Evolutionary conservation across 2,888 invertebrate species (phyloP), one percentile per base, ranked within the genome.

Genomic region (Leptopilina myrica): DNA sequence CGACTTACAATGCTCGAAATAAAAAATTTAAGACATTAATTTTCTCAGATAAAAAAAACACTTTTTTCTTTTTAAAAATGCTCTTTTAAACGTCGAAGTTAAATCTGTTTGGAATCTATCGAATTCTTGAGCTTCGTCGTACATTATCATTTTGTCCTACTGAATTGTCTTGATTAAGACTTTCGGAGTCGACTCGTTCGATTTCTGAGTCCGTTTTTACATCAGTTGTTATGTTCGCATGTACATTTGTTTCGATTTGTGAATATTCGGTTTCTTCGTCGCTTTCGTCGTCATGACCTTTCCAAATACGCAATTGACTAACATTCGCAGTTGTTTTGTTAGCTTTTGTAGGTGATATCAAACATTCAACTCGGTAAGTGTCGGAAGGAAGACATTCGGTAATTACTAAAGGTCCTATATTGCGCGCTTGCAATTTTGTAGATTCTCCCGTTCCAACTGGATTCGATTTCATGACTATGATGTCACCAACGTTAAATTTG

Each of bases 221-320:
- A 5, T 3, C 33, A 8, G 33, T 20, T 64, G 33, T 12, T 14
- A 11, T 4, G 11, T 9, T 33, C 64, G 33, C 1, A 7, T 8
- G 11, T 64, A 33, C 14, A 64, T 15, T 33, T 5, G 5, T 26
- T 20, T 64, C 12, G 9, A 14, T 64, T 5, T 2, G 64, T 64
- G 11, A 7, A 11, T 64, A 5, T 64, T 11, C 20, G 12, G 5
- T 12, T 11, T 7, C 14, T 33, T 26, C 64, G 64, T 73, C 73
- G 5, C 73, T 73, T 20, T 53, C 26, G 4, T 73, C 59, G 5
- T 56, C 33, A n/a, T 40, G 56, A 14, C 73, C 73, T 20, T 73
- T 56, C 26, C 26, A 73, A 26, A 73, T 73, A n/a, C 56, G 26
- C 33, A 56, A n/a, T 15, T 73, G 73, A 20, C 73, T 73, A 1